phyloP scores from a whole-genome alignment of 2,888 invertebrate species.

The Caenorhabditis sp. region DNA sequence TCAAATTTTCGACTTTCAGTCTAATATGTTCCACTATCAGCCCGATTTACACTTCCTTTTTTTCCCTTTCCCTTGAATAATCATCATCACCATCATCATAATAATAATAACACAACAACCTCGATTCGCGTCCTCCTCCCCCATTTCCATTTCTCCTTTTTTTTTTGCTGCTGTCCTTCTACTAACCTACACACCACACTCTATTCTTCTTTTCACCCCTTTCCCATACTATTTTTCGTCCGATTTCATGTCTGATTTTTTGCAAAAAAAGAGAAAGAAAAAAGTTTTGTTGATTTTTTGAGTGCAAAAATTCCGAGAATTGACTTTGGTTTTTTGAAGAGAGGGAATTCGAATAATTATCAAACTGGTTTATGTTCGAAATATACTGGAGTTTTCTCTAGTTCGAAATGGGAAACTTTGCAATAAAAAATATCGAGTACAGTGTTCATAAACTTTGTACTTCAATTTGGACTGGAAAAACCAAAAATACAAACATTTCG shows the following conservation, averaged over 20 bases:
- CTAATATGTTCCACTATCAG: background rate
- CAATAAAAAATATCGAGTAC: too few relatives aligned
- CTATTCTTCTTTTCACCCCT: background rate
- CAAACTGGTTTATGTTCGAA: background rate
- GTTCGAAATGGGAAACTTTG: too few relatives aligned
- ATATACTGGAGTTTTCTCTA: too few relatives aligned
- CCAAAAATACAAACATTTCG: too few relatives aligned
- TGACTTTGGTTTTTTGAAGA: background rate
- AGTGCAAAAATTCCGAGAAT: background rate
- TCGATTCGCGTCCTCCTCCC: background rate
- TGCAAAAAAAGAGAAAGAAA: background rate
- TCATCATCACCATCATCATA: background rate
- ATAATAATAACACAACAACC: background rate
- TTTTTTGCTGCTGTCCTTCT: background rate
- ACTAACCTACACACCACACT: background rate
- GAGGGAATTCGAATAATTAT: too few relatives aligned
- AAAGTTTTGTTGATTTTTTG: constrained; percentile 1
- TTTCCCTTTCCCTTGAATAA: background rate
- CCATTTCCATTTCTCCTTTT: background rate
- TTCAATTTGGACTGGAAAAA: too few relatives aligned
- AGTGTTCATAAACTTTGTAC: too few relatives aligned
- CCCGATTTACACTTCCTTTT: background rate
- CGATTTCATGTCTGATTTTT: background rate
- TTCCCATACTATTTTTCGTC: background rate
- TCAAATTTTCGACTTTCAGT: background rate